A percentile compares a stretch with the other conserved stretches of the same genome.
Evolutionary conservation across 2,888 invertebrate genomes (phyloP).

Genomic region (Eilema sororculum): DNA sequence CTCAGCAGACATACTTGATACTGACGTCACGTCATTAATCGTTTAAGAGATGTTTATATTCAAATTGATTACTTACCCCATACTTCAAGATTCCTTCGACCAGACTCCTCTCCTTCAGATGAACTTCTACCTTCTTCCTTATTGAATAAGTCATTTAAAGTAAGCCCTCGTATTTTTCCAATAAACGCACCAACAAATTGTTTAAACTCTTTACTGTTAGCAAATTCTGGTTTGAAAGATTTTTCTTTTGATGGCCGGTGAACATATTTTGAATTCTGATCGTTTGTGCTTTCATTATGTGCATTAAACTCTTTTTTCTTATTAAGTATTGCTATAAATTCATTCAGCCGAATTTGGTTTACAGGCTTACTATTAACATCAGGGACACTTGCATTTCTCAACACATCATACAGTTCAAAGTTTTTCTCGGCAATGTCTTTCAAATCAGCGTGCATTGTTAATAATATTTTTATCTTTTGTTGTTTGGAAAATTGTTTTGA

Average conservation of each 20-base stretch:
- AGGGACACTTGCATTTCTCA: constrained; percentile 36
- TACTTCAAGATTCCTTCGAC: constrained; percentile 32
- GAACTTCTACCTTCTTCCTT: constrained; percentile 5
- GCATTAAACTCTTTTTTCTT: constrained; percentile 25
- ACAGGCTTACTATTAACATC: constrained; percentile 23
- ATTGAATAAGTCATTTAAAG: constrained; percentile 23
- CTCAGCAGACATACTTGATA: background rate
- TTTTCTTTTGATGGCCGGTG: background rate
- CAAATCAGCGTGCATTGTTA: constrained; percentile 56
- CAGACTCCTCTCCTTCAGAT: constrained; percentile 7
- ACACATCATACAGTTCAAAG: constrained; percentile 43
- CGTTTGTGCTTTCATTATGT: constrained; percentile 11
- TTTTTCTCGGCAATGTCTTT: constrained; percentile 52
- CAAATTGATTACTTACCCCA: constrained; percentile 44
- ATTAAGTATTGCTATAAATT: constrained; percentile 40
- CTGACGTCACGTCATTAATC: background rate
- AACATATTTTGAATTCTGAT: background rate
- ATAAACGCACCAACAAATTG: constrained; percentile 28
- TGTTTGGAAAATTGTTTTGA: constrained; percentile 38
- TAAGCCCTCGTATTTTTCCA: constrained; percentile 25
- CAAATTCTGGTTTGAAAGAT: constrained; percentile 7
- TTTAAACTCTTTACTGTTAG: constrained; percentile 30
- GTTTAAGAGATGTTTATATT: background rate
- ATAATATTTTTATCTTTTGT: constrained; percentile 43
- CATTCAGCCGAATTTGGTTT: constrained; percentile 28